Evolutionary conservation across 1,140 invertebrate species (phyloP).

Genomic region (Drosophila tropicalis): DNA sequence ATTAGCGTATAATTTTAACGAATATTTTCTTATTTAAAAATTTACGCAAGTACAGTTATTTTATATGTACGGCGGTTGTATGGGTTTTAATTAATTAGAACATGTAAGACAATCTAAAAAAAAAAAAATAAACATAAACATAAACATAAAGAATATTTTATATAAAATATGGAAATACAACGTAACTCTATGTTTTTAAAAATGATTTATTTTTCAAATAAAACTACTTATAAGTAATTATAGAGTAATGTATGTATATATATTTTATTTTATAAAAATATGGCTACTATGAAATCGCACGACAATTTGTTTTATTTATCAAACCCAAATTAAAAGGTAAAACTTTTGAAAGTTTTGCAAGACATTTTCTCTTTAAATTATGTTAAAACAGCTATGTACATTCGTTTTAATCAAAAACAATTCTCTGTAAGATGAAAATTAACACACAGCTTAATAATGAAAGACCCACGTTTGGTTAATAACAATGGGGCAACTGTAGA

Average conservation of each 20-base stretch:
- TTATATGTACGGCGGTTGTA: slow-evolving; percentile 32
- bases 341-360: slow-evolving; percentile 44
- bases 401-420: slow-evolving; percentile 31
- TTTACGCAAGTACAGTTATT: slow-evolving; percentile 46
- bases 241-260: slow-evolving; percentile 65
- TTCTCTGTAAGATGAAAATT: slow-evolving; percentile 47
- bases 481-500: slow-evolving; percentile 38
- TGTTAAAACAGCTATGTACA: slow-evolving; percentile 16
- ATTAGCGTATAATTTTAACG: slow-evolving; percentile 71
- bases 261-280: slow-evolving; percentile 59
- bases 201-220: slow-evolving; percentile 53
- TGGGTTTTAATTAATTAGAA: slow-evolving; percentile 47
- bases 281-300: slow-evolving; percentile 69
- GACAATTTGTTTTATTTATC: slow-evolving; percentile 28
- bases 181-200: slow-evolving; percentile 46
- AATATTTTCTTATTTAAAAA: slow-evolving; percentile 58
- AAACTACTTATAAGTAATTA: slow-evolving; percentile 74
- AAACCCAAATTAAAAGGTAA: slow-evolving; percentile 52
- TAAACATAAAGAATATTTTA: slow-evolving; percentile 46
- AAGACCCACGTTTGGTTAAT: slow-evolving; percentile 22
- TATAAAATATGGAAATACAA: slow-evolving; percentile 44
- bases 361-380: slow-evolving; percentile 7
- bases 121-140: too few relatives aligned
- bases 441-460: slow-evolving; percentile 41
- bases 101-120: slow-evolving; percentile 49